These are phyloP conservation scores for Himalopsyche kuldschensis DNA, from an alignment of 2,888 invertebrate genomes.

Conservation along the genomic window DNA sequence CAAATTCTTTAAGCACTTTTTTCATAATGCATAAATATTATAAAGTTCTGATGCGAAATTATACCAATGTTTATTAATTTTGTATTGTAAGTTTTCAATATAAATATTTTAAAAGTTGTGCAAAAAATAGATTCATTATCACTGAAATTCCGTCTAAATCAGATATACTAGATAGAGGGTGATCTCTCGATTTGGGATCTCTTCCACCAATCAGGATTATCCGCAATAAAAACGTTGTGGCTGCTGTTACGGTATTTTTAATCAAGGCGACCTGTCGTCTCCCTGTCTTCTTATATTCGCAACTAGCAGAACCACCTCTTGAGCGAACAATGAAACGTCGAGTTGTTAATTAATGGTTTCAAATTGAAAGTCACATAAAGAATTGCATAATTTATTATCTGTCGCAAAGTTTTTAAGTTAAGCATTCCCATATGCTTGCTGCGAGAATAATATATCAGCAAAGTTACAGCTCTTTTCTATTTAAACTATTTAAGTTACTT, in stretches of 20 bases:
- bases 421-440: no score
- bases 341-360: conserved; percentile 5
- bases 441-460: no score
- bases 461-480: no score
- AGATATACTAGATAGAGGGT: background rate
- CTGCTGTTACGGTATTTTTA: conserved; percentile 35
- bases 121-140: background rate
- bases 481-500: no score
- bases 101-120: no score
- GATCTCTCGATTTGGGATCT: conserved; percentile 37
- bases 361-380: background rate
- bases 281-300: background rate
- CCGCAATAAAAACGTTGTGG: conserved; percentile 39
- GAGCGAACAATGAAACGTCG: conserved; percentile 18
- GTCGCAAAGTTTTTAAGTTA: no score
- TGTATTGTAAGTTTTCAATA: no score
- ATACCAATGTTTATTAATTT: no score
- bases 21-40: no score
- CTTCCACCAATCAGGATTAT: conserved; percentile 40
- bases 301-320: background rate
- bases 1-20: no score
- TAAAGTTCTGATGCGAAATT: no score
- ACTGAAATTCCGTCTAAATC: background rate
- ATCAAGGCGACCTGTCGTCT: conserved; percentile 34
- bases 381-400: background rate